Base-by-base conservation (phyloP, 2,888 invertebrate genomes). In the Lasiommata megera region DNA sequence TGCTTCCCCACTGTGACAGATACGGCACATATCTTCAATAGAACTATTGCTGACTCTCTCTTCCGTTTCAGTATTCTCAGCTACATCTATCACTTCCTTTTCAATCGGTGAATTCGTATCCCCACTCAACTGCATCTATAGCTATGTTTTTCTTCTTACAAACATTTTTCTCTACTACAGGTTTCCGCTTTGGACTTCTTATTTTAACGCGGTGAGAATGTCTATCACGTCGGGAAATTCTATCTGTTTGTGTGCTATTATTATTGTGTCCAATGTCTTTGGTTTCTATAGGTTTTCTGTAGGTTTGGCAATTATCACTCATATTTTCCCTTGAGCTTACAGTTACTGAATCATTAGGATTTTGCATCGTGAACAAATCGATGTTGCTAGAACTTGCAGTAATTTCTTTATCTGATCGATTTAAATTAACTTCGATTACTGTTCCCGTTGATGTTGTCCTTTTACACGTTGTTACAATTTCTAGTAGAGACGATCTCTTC, bases 1-100 rank as follows among this genome's bases (percentile, higher is more conserved):
- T 0, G 74, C 60, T 8, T 85, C 84, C 2, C 84, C 84, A n/a
- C 90, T 82, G 50, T 90, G 90, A 63, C 90, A 90, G 46, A 90
- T 90, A 34, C 90, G 80, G 63, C 90, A 90, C 88, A 89, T 90
- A 54, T 82, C 82, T 23, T 82, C 88, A 6, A 77, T 62, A 0
- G 84, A 85, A 61, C 86, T 77, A 53, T 71, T 74, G 62, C 84
- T 86, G 0, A 67, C 65, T 38, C 77, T 76, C 11, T 74, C 76
- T 12, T 73, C 72, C 38, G 76, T 76, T 12, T 62, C 71, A 8
- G 63, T 65, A 43, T 66, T 67, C 48, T 65, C 61, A 31, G 53
- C 60, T 1, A 58, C 54, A 36, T 66, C 67, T 12, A 17, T 62
- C 37, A 31, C 57, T 66, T 54, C 64, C n/a, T n/a, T n/a, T n/a